A percentile compares a stretch with the other conserved stretches of the same genome.
Conservation (phyloP, 2,113 vertebrate genomes). For the Brachionichthys hirsutus region DNA sequence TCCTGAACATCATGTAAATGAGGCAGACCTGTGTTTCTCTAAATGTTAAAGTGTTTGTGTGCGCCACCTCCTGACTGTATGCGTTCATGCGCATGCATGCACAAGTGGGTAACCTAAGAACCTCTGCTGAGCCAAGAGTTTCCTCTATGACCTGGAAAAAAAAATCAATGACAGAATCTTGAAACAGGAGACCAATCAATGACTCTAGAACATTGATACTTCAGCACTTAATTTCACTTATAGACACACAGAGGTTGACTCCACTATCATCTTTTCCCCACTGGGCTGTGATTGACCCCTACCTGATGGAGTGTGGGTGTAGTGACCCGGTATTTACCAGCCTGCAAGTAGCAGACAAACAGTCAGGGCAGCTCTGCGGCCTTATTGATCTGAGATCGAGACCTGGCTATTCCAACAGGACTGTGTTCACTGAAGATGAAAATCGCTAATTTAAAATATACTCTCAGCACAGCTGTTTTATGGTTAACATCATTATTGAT, state of each 20-base stretch:
- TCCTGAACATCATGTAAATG: not conserved
- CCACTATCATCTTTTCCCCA: constrained; percentile 62
- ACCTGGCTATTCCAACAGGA: not conserved
- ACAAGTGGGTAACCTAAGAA: constrained; percentile 33
- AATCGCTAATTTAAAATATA: constrained; percentile 7
- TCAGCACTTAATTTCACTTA: constrained; percentile 36
- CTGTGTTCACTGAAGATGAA: not conserved
- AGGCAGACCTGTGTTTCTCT: too few relatives aligned
- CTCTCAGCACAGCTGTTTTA: not conserved
- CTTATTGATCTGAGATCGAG: constrained; percentile 25
- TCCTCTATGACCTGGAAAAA: constrained; percentile 53
- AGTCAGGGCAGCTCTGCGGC: constrained; percentile 18
- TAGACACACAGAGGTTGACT: constrained; percentile 21
- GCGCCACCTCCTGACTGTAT: not conserved
- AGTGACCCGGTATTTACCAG: constrained; percentile 70
- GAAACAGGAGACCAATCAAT: constrained; percentile 61
- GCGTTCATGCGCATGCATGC: not conserved
- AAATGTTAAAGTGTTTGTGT: not conserved
- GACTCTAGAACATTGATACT: constrained; percentile 48
- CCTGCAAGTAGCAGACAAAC: constrained; percentile 24
- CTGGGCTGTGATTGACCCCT: constrained; percentile 64
- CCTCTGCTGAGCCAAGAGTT: constrained; percentile 45
- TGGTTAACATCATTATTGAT: not conserved
- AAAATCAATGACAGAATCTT: constrained; percentile 61
- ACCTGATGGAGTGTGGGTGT: constrained; percentile 63